Evolutionary conservation across 92 coral and sea anemone species (phyloP).

Genomic region (Umimayanthus kanabou): DNA sequence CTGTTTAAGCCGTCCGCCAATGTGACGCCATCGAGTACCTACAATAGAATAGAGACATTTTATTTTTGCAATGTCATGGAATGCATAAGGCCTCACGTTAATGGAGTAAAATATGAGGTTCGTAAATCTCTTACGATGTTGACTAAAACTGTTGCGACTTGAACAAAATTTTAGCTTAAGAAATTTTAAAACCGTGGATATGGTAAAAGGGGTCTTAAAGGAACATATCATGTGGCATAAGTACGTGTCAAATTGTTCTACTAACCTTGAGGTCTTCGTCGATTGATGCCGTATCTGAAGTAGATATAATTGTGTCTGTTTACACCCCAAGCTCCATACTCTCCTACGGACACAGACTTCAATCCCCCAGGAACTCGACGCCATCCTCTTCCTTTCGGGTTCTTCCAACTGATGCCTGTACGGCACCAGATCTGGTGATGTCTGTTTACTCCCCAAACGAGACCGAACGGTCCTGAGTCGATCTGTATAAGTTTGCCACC

Average conservation of each 20-base stretch:
- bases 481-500: background rate
- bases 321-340: slow-evolving; percentile 34
- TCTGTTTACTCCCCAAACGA: too few relatives aligned
- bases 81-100: background rate
- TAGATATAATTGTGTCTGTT: slow-evolving; percentile 23
- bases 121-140: too few relatives aligned
- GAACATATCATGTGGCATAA: too few relatives aligned
- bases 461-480: too few relatives aligned
- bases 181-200: background rate
- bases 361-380: slow-evolving; percentile 25
- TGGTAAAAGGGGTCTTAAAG: background rate
- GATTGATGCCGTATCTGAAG: too few relatives aligned
- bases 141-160: background rate
- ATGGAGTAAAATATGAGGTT: too few relatives aligned
- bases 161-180: background rate
- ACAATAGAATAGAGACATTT: background rate
- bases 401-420: too few relatives aligned
- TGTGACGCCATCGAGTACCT: slow-evolving; percentile 9
- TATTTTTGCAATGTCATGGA: background rate
- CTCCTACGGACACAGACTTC: slow-evolving; percentile 13
- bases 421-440: too few relatives aligned
- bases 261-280: too few relatives aligned
- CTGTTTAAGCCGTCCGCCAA: slow-evolving; percentile 9
- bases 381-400: background rate
- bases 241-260: background rate